These are phyloP conservation scores for Parazoanthus atlanticus DNA, from an alignment of 92 coral and sea anemone species.

Conservation along the genomic window DNA sequence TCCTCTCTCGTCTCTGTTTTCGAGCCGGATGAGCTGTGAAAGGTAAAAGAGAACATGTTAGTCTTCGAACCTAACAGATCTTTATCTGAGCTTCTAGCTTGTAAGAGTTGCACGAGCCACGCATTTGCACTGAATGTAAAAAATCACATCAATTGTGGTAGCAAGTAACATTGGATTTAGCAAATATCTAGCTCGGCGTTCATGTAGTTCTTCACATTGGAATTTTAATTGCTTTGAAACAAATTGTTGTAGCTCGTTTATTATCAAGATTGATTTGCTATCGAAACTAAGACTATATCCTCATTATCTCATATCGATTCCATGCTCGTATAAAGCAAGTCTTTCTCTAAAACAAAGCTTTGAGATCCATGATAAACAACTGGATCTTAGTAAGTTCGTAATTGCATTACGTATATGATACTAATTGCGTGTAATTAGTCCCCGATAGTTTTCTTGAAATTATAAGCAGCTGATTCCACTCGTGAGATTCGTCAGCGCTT, in stretches of 20 bases:
- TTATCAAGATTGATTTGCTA: not conserved
- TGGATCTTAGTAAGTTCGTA: not conserved
- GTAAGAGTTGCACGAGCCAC: not conserved
- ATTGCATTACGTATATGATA: slow-evolving; percentile 15
- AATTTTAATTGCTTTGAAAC: slow-evolving; percentile 27
- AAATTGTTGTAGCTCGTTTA: slow-evolving; percentile 2
- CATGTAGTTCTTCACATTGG: not conserved
- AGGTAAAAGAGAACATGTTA: slow-evolving; percentile 6
- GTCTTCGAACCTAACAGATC: not conserved
- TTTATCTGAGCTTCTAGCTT: not conserved
- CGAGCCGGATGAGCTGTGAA: slow-evolving; percentile 85
- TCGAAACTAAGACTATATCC: slow-evolving; percentile 2
- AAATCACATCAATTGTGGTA: not conserved
- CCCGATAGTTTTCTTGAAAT: not conserved
- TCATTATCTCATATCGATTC: not conserved
- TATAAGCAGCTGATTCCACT: not conserved
- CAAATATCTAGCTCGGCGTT: not conserved
- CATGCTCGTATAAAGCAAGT: not conserved
- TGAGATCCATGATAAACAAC: slow-evolving; percentile 2
- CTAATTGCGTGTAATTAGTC: slow-evolving; percentile 32
- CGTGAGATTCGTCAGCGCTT: not conserved
- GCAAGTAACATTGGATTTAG: not conserved
- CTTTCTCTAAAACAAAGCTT: not conserved
- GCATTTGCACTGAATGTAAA: not conserved
- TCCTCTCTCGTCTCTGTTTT: slow-evolving; percentile 95